These are phyloP conservation scores for Zaprionus lachaisei DNA, from an alignment of 1,140 invertebrate species.

Conservation along the genomic window DNA sequence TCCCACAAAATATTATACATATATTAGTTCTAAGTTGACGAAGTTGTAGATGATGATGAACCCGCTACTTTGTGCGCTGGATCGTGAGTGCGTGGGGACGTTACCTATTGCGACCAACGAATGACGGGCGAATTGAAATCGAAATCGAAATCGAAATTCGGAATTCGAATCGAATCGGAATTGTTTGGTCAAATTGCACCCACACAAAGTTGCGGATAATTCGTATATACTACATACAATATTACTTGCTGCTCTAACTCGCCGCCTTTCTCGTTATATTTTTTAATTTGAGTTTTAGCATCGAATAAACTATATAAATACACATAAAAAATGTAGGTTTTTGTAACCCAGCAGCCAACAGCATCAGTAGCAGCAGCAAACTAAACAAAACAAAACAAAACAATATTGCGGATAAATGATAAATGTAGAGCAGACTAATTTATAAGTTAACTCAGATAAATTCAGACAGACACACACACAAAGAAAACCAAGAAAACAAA, in stretches of 20 bases:
- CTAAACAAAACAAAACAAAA: constrained; percentile 7
- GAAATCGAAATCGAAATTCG: neutral
- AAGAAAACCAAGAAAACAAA: constrained; percentile 27
- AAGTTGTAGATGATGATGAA: constrained; percentile 46
- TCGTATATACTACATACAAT: constrained; percentile 25
- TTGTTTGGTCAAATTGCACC: neutral
- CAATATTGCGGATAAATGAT: constrained; percentile 24
- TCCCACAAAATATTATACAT: constrained; percentile 27
- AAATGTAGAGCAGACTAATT: constrained; percentile 33
- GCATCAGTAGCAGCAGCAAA: neutral
- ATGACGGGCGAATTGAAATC: constrained; percentile 5
- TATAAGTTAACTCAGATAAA: constrained; percentile 39
- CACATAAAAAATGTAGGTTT: constrained; percentile 51
- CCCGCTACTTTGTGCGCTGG: constrained; percentile 64
- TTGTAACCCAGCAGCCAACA: constrained; percentile 28
- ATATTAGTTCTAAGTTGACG: constrained; percentile 61
- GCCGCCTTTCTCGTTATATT: constrained; percentile 68
- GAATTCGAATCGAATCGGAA: neutral
- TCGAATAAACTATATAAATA: constrained; percentile 77
- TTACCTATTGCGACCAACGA: constrained; percentile 31
- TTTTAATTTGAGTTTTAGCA: constrained; percentile 69
- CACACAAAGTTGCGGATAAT: constrained; percentile 19
- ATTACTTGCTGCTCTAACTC: constrained; percentile 62
- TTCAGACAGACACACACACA: constrained; percentile 17
- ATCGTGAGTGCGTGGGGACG: constrained; percentile 48